Conservation (phyloP, 2,797 vertebrate genomes). For the Esox masquinongy region DNA sequence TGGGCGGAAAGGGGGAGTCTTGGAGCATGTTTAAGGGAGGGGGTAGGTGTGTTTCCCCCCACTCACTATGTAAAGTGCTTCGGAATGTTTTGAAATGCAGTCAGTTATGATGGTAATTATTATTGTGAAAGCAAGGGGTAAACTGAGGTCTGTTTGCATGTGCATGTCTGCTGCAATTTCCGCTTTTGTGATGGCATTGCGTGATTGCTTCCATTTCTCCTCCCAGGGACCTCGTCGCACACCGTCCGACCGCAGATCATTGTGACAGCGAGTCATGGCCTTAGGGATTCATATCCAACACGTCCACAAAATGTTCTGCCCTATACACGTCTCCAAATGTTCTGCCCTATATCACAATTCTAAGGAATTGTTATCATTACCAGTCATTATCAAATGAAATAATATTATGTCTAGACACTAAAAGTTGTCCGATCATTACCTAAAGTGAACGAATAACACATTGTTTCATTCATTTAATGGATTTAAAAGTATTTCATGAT, state of each 20-base stretch:
- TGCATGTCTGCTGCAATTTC: background rate
- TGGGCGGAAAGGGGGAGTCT: background rate
- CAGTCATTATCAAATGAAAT: too few relatives aligned
- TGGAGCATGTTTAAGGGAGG: background rate
- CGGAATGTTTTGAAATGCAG: background rate
- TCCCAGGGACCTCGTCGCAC: background rate
- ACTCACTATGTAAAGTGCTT: background rate
- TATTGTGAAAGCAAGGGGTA: background rate
- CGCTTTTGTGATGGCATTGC: background rate
- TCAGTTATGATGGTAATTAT: background rate
- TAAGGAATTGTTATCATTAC: background rate
- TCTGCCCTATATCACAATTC: background rate
- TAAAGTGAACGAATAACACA: too few relatives aligned
- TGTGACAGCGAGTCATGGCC: background rate
- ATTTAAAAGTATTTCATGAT: too few relatives aligned
- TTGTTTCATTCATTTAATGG: too few relatives aligned
- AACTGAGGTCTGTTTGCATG: background rate
- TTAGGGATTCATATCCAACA: background rate
- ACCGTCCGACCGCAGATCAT: background rate
- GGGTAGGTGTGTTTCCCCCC: background rate
- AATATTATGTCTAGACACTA: too few relatives aligned
- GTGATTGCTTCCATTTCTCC: background rate
- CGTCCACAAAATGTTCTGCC: background rate
- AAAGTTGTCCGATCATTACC: too few relatives aligned
- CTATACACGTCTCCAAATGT: background rate